phyloP scores from a whole-genome alignment of 1,140 invertebrate species.

The Meloidogyne hapla region DNA sequence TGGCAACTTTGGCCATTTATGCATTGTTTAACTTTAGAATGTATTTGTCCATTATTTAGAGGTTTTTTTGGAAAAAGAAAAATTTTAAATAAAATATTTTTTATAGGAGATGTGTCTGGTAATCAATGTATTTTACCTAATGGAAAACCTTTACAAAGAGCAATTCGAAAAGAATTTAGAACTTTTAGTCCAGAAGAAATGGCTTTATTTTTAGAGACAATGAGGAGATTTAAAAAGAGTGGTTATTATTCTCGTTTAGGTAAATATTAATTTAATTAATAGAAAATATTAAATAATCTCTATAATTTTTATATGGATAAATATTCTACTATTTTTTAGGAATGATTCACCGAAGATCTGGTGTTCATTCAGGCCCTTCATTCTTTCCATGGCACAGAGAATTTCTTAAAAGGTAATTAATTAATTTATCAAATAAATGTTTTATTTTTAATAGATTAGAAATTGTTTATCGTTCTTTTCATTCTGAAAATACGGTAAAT shows the following conservation, averaged over 20 bases:
- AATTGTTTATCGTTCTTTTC: conserved; percentile 42
- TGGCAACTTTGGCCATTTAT: conserved; percentile 40
- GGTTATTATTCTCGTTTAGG: conserved; percentile 50
- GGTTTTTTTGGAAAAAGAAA: conserved; percentile 20
- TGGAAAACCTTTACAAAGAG: conserved; percentile 50
- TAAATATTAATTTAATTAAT: neutral
- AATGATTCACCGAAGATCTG: conserved; percentile 46
- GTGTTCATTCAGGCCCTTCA: conserved; percentile 60
- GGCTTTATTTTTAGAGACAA: conserved; percentile 46
- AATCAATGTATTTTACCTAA: conserved; percentile 48
- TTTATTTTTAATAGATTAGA: conserved; percentile 30
- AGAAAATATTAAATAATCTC: too few relatives aligned
- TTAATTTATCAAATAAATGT: conserved; percentile 5
- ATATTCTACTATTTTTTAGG: neutral
- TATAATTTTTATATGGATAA: too few relatives aligned
- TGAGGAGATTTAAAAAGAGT: conserved; percentile 50
- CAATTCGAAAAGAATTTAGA: conserved; percentile 65
- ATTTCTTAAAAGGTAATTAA: conserved; percentile 47
- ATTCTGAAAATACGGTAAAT: conserved; percentile 38
- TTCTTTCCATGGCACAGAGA: conserved; percentile 62
- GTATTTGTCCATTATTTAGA: conserved; percentile 45
- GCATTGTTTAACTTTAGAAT: conserved; percentile 54
- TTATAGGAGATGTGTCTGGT: conserved; percentile 25
- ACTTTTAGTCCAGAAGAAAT: conserved; percentile 64
- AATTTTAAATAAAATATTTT: conserved; percentile 19